These are phyloP conservation scores for Tragelaphus scriptus DNA, from an alignment of 2,113 vertebrate species.

Conservation along the genomic window DNA sequence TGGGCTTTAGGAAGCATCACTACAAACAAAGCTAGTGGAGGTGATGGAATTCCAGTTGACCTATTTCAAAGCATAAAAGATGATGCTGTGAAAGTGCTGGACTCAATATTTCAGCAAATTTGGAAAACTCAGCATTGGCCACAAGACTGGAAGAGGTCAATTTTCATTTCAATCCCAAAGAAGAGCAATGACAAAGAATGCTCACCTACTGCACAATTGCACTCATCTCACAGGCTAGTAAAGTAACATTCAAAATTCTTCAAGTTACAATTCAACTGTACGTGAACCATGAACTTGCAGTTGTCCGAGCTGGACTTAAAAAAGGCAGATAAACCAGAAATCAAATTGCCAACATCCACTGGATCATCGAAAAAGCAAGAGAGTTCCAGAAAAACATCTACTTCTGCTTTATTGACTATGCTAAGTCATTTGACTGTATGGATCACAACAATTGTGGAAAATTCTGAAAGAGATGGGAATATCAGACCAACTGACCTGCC, in stretches of 20 bases:
- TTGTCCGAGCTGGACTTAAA: neutral
- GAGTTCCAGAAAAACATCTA: neutral
- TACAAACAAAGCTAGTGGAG: neutral
- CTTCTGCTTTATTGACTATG: neutral
- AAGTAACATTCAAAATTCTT: neutral
- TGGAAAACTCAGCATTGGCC: neutral
- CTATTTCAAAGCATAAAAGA: neutral
- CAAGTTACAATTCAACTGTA: neutral
- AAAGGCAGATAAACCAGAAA: neutral
- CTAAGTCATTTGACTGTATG: neutral
- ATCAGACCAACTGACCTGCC: neutral
- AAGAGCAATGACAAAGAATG: neutral
- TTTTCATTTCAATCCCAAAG: neutral
- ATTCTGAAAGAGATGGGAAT: neutral
- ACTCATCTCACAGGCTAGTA: neutral
- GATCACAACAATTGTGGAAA: neutral
- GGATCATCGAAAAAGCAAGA: neutral
- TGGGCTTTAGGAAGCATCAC: neutral
- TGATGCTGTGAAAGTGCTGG: neutral
- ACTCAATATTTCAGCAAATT: neutral
- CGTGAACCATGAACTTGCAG: accelerated
- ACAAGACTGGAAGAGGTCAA: neutral
- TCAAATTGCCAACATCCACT: neutral
- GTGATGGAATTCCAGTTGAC: neutral
- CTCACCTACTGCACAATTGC: neutral